These are phyloP conservation scores for Lamellibrachia satsuma DNA, from an alignment of 2,888 invertebrate genomes.

Conservation along the genomic window DNA sequence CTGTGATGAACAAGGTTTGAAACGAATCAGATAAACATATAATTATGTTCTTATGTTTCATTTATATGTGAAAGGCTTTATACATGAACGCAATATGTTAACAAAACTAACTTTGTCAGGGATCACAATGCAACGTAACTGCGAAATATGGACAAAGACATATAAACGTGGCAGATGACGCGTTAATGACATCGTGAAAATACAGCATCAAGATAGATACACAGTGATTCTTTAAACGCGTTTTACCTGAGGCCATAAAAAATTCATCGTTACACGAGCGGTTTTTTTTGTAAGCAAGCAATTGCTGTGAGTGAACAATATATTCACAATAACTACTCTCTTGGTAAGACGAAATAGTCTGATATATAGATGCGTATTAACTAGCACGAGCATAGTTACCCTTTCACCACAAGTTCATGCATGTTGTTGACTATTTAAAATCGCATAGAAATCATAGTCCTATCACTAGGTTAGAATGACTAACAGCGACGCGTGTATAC, in stretches of 20 bases:
- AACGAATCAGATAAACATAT: not conserved
- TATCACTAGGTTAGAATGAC: no score
- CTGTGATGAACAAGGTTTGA: not conserved
- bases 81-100: not conserved
- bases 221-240: not conserved
- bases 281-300: no score
- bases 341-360: no score
- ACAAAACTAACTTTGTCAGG: not conserved
- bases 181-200: not conserved
- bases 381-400: no score
- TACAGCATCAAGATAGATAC: not conserved
- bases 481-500: no score
- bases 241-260: not conserved
- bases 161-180: not conserved
- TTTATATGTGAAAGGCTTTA: not conserved
- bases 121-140: not conserved
- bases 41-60: not conserved
- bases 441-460: no score
- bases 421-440: no score
- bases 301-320: no score
- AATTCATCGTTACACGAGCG: no score
- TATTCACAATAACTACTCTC: no score
- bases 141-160: not conserved
- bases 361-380: no score
- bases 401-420: no score